phyloP scores from a whole-genome alignment of 2,888 invertebrate species.

The Chydorus sphaericus region DNA sequence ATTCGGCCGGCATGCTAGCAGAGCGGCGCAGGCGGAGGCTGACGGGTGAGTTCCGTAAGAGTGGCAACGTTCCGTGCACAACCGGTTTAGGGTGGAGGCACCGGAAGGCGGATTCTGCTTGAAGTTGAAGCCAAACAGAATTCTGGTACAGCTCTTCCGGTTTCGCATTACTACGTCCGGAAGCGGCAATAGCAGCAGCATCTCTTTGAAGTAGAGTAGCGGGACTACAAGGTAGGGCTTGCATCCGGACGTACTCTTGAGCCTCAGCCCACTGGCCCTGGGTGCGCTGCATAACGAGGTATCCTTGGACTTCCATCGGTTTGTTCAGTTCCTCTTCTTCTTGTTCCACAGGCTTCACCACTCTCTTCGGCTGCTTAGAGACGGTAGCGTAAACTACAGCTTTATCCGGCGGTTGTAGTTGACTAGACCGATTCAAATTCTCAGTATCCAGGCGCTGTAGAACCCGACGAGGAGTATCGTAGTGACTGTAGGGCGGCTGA shows the following conservation, averaged over 20 bases:
- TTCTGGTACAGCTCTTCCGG: neutral
- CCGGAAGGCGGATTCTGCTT: neutral
- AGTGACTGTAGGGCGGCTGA: slow-evolving; percentile 1
- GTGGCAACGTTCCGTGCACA: neutral
- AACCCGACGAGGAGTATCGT: slow-evolving; percentile 7
- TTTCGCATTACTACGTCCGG: neutral
- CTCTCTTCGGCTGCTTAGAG: neutral
- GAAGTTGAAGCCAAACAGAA: neutral
- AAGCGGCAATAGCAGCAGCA: neutral
- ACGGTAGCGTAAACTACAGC: slow-evolving; percentile 2
- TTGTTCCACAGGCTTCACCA: neutral
- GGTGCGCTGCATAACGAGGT: slow-evolving; percentile 5
- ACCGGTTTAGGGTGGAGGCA: neutral
- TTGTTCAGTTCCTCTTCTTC: neutral
- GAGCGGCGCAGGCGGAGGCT: neutral
- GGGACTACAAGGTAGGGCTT: slow-evolving; percentile 10
- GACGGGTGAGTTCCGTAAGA: neutral
- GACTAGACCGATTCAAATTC: neutral
- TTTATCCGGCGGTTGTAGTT: neutral
- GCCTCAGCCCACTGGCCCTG: neutral
- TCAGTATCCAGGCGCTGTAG: neutral
- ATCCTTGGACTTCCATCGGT: neutral
- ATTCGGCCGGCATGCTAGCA: slow-evolving; percentile 9
- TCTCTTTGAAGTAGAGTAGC: neutral
- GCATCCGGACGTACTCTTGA: slow-evolving; percentile 11